Percentiles rank a stretch among this genome's conserved stretches.
These are phyloP conservation scores for Tetheella fluctuosa DNA, from an alignment of 2,888 invertebrate species.

Conservation along the genomic window DNA sequence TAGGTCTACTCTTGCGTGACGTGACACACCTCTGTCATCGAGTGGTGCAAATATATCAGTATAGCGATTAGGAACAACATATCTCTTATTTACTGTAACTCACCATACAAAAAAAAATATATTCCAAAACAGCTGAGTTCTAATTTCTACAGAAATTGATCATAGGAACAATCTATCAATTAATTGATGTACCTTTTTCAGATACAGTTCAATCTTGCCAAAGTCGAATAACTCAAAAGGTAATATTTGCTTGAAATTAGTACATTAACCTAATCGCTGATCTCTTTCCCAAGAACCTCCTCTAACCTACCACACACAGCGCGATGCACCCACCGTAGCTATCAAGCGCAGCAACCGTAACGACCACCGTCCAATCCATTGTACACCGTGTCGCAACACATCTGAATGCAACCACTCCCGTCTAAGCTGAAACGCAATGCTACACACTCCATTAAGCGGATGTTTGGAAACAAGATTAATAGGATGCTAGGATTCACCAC, in stretches of 20 bases:
- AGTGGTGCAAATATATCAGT: slow-evolving; percentile 29
- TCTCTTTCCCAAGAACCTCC: not conserved
- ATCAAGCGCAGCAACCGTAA: slow-evolving; percentile 58
- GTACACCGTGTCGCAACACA: slow-evolving; percentile 45
- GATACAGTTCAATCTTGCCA: not conserved
- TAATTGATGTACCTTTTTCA: not conserved
- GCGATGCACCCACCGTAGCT: slow-evolving; percentile 53
- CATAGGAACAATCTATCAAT: not conserved
- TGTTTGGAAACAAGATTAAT: slow-evolving; percentile 72
- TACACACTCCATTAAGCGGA: slow-evolving; percentile 66
- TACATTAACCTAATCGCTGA: not conserved
- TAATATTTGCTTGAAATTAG: not conserved
- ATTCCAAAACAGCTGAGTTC: not conserved
- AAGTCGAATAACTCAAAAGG: not conserved
- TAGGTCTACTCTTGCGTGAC: slow-evolving; percentile 50
- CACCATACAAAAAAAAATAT: not conserved
- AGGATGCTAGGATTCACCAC: slow-evolving; percentile 22
- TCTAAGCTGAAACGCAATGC: slow-evolving; percentile 45
- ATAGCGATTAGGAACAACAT: slow-evolving; percentile 23
- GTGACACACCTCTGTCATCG: slow-evolving; percentile 32
- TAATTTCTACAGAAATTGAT: not conserved
- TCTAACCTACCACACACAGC: slow-evolving; percentile 12
- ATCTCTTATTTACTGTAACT: slow-evolving; percentile 11
- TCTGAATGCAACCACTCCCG: slow-evolving; percentile 68
- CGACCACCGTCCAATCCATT: slow-evolving; percentile 45